Base-by-base conservation (phyloP, 2,888 invertebrate genomes). In the Alsophila aescularia region DNA sequence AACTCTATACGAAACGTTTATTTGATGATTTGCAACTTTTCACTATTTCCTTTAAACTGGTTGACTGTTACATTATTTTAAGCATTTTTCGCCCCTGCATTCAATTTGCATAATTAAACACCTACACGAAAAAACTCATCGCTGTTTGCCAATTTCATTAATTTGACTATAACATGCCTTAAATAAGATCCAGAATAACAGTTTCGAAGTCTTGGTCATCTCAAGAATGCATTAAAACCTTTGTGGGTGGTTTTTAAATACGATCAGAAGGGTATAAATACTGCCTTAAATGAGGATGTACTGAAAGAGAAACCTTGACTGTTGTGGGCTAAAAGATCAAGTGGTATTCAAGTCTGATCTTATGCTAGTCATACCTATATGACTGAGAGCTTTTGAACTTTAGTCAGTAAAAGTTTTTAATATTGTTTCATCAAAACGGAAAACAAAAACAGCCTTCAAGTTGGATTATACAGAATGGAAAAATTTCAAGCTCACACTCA, bases 231-330 rank as follows among this genome's bases (percentile, higher is more conserved):
- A 67, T 72, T 72, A 70, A 72, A 68, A 61, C 54, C 74, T 64
- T 68, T 69, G 72, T 77, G 75, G 71, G 77, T 67, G 75, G 75
- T 60, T 70, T 44, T 53, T 44, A 60, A 67, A 72, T 62, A 69
- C 66, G 49, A 35, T 58, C 52, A 52, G 53, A 60, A 37, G 48
- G 56, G 63, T 64, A 24, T 24, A 64, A 66, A 66, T 58, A 55
- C 48, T 50, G 54, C 67, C 67, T 58, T 73, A 57, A 70, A 21
- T 15, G 43, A 49, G 34, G 13, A 41, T 45, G 39, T 12, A 36
- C 34, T 36, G 44, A n/a, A 27, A 10, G 16, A 21, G 32, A 29
- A 62, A 55, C 69, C 67, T 72, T 73, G 68, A 62, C 52, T 34
- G 48, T 29, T 50, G 60, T 58, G 52, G 36, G 47, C 62, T 66